These are phyloP conservation scores for Scaptomyza hsui DNA, from an alignment of 1,140 invertebrate genomes.

Conservation along the genomic window DNA sequence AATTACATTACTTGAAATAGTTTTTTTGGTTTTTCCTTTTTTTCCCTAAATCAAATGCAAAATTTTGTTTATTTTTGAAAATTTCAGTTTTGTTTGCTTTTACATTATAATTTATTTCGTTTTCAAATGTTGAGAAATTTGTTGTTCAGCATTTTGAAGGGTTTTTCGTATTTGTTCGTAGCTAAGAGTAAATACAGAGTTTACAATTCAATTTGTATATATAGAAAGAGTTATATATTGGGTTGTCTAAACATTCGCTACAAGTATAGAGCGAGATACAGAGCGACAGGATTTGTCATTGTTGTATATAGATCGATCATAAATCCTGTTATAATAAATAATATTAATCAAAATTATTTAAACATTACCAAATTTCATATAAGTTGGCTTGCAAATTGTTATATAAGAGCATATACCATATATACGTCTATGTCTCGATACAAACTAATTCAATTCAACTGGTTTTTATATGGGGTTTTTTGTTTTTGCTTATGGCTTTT, in stretches of 20 bases:
- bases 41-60: constrained; percentile 55
- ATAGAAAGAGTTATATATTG: constrained; percentile 66
- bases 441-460: constrained; percentile 66
- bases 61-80: constrained; percentile 29
- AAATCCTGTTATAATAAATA: constrained; percentile 51
- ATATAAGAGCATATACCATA: constrained; percentile 29
- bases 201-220: constrained; percentile 68
- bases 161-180: constrained; percentile 28
- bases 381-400: constrained; percentile 46
- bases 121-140: constrained; percentile 59
- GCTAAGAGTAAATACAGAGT: constrained; percentile 72
- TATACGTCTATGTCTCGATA: constrained; percentile 15
- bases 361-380: constrained; percentile 50
- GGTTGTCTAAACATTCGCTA: constrained; percentile 68
- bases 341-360: constrained; percentile 29
- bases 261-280: constrained; percentile 75
- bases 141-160: constrained; percentile 54
- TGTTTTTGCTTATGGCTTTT: constrained; percentile 65
- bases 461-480: constrained; percentile 45
- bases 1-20: constrained; percentile 35
- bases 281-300: constrained; percentile 55
- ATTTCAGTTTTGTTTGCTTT: constrained; percentile 50
- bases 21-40: constrained; percentile 17
- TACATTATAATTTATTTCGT: constrained; percentile 69
- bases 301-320: constrained; percentile 30